Evolutionary conservation across 2,113 vertebrate species (phyloP).

Genomic region (Platichthys stellatus): DNA sequence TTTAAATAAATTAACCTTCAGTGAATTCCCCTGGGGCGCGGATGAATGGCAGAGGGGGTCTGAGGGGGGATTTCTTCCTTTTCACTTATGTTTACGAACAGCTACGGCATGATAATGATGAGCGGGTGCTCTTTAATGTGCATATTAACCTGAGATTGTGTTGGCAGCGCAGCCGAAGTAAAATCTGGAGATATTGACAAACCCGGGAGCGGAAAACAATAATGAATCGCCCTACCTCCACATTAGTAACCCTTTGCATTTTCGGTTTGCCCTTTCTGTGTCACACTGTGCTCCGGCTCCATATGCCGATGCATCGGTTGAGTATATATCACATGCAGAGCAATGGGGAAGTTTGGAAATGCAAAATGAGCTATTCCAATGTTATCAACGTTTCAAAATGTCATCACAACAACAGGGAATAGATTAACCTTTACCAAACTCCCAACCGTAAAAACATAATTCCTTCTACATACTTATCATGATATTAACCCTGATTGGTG

Average conservation of each 20-base stretch:
- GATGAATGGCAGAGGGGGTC: conserved; percentile 63
- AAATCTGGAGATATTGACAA: conserved; percentile 10
- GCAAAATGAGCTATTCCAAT: conserved; percentile 26
- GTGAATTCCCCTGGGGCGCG: conserved; percentile 62
- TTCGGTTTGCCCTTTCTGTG: conserved; percentile 15
- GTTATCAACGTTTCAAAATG: conserved; percentile 70
- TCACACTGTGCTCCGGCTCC: conserved; percentile 10
- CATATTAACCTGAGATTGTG: conserved; percentile 34
- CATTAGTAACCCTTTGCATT: conserved; percentile 7
- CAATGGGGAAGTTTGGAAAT: conserved; percentile 30
- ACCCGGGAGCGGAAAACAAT: not conserved
- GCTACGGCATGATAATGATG: conserved; percentile 69
- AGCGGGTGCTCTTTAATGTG: conserved; percentile 20
- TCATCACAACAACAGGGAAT: conserved; percentile 75
- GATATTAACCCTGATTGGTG: conserved; percentile 68
- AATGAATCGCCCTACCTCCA: conserved; percentile 10
- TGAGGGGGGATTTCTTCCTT: conserved; percentile 59
- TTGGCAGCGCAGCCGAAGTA: conserved; percentile 8
- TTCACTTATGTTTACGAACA: conserved; percentile 73
- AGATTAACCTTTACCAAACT: conserved; percentile 77
- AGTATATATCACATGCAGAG: conserved; percentile 23
- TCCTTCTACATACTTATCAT: conserved; percentile 46
- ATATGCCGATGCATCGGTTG: conserved; percentile 11
- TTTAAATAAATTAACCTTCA: conserved; percentile 87
- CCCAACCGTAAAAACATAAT: conserved; percentile 43